A percentile compares a stretch with the other conserved stretches of the same genome.
Conservation (phyloP, 2,113 vertebrate species). For the Damaliscus lunatus region DNA sequence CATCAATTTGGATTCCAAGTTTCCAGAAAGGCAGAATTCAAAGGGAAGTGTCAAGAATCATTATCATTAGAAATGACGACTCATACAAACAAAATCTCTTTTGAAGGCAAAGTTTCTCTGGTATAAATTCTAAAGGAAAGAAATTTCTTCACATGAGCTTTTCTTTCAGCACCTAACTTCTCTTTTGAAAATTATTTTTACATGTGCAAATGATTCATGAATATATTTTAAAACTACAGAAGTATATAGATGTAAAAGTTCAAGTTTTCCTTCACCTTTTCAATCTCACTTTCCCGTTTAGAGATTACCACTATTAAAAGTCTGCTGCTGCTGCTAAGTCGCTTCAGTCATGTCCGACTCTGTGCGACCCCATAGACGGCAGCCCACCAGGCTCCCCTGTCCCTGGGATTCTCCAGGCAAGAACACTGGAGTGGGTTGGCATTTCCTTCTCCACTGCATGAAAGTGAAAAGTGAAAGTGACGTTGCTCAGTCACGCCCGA, state of each 20-base stretch:
- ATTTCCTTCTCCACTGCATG: too few relatives aligned
- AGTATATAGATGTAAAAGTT: neutral
- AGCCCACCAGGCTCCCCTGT: too few relatives aligned
- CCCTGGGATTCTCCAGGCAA: too few relatives aligned
- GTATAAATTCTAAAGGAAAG: slow-evolving; percentile 20
- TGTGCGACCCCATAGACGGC: too few relatives aligned
- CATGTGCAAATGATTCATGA: neutral
- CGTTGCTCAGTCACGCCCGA: too few relatives aligned
- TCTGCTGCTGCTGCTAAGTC: neutral
- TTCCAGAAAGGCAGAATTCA: slow-evolving; percentile 30
- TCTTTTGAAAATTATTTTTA: neutral
- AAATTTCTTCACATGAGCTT: neutral
- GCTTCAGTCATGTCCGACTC: too few relatives aligned
- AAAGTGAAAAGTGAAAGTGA: too few relatives aligned
- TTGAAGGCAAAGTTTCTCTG: neutral
- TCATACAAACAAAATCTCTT: neutral
- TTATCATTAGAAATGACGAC: slow-evolving; percentile 45
- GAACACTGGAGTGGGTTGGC: too few relatives aligned
- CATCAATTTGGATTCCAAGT: neutral
- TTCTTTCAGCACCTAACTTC: slow-evolving; percentile 22
- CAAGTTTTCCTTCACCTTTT: neutral
- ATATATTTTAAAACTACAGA: neutral
- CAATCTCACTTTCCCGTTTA: neutral
- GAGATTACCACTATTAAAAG: neutral
- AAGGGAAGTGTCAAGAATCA: slow-evolving; percentile 6